These are phyloP conservation scores for Coregonus ussuriensis DNA, from an alignment of 2,797 vertebrate species.

Conservation along the genomic window DNA sequence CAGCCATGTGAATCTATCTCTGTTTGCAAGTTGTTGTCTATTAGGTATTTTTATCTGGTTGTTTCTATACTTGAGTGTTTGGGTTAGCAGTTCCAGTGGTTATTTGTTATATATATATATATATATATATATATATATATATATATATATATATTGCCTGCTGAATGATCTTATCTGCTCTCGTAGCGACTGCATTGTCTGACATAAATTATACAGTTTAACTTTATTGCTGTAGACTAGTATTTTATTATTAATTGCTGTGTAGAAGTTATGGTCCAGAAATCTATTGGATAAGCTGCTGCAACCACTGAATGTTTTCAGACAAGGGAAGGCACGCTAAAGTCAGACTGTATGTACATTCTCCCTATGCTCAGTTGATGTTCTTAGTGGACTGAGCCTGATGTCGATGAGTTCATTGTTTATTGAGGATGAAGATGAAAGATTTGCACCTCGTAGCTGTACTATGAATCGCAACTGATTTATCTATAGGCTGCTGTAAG, in stretches of 20 bases:
- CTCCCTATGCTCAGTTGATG: neutral
- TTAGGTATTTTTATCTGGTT: neutral
- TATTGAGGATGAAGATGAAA: neutral
- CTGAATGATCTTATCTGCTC: neutral
- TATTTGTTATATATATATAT: neutral
- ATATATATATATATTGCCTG: neutral
- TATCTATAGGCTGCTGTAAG: neutral
- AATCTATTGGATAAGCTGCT: neutral
- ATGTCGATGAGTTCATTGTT: neutral
- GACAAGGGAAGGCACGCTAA: neutral
- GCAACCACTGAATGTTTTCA: neutral
- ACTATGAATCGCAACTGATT: neutral
- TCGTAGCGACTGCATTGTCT: neutral
- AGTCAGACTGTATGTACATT: neutral
- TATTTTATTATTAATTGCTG: neutral
- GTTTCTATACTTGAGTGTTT: neutral
- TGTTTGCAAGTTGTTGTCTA: neutral
- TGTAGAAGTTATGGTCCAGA: neutral
- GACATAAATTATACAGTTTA: neutral
- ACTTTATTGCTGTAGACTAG: neutral
- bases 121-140: neutral
- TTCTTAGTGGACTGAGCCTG: neutral
- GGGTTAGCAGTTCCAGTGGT: neutral
- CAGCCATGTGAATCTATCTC: constrained; percentile 12
- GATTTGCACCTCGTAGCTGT: neutral